Percentiles rank a stretch among this genome's conserved stretches.
Evolutionary conservation across 1,140 invertebrate genomes (phyloP).

Genomic region (Apis cerana): DNA sequence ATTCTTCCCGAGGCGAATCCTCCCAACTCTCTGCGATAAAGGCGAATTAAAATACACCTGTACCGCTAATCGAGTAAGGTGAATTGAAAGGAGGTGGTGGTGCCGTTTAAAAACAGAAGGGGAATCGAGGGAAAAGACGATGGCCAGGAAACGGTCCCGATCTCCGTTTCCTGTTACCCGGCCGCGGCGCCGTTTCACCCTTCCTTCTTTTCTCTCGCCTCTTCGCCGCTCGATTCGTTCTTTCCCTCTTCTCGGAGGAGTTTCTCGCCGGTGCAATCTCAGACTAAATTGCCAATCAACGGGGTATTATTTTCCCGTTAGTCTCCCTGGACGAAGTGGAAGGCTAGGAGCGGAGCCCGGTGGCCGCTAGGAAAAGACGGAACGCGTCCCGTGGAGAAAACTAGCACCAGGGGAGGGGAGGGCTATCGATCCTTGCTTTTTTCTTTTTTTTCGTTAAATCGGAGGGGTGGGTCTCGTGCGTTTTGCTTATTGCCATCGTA

Average conservation of each 20-base stretch:
- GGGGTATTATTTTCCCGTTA: slow-evolving; percentile 77
- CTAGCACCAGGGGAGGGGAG: neutral
- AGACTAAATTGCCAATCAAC: slow-evolving; percentile 77
- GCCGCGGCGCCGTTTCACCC: slow-evolving; percentile 26
- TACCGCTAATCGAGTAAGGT: slow-evolving; percentile 28
- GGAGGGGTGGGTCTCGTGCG: no score
- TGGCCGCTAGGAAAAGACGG: neutral
- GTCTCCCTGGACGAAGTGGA: slow-evolving; percentile 52
- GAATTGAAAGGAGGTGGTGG: slow-evolving; percentile 9
- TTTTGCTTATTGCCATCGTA: no score
- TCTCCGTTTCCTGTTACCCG: slow-evolving; percentile 31
- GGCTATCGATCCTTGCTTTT: slow-evolving; percentile 46
- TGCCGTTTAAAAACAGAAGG: slow-evolving; percentile 33
- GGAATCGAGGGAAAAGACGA: slow-evolving; percentile 8
- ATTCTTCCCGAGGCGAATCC: no score
- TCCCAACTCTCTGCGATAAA: no score
- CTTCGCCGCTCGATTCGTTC: slow-evolving; percentile 46
- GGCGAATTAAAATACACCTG: slow-evolving; percentile 32
- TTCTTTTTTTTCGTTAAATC: slow-evolving; percentile 17
- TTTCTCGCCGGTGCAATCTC: slow-evolving; percentile 72
- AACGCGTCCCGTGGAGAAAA: slow-evolving; percentile 10
- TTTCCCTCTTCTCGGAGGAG: slow-evolving; percentile 49
- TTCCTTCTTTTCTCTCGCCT: slow-evolving; percentile 28
- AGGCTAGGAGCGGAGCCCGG: neutral
- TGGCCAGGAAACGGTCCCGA: slow-evolving; percentile 31